Evolutionary conservation across 1,140 invertebrate species (phyloP), one percentile per base, ranked within the genome.

Genomic region (Rhizoglyphus robini): DNA sequence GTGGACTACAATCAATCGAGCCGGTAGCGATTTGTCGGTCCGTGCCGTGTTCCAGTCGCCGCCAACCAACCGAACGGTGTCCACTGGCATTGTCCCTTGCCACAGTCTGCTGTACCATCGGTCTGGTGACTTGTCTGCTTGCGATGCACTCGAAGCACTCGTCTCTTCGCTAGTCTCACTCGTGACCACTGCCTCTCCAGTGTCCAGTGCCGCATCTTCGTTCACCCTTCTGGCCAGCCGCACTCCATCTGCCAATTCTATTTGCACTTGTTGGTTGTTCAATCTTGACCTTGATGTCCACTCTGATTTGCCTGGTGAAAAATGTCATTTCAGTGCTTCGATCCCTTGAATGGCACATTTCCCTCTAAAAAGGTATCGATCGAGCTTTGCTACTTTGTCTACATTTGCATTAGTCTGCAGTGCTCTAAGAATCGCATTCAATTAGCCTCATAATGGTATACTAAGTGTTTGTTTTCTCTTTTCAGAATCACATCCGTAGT

Each of bases 311-410:
- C 20, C 15, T 20, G 15, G 23, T 32, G 8, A 23, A 54, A 54
- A 54, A 54, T 54, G 51, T 20, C 51, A 54, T 32, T 54, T 54
- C 20, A 23, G 51, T 54, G 51, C 51, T 54, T 54, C 51, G 51
- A 54, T 54, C 23, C 8, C 20, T 32, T 54, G 51, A 54, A 54
- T 54, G 51, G 51, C 51, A 54, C 51, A 25, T 54, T 20, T 54
- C 31, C 20, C 23, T 11, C 8, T 54, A 27, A 41, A 8, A 41
- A 54, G 51, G 51, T 54, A 54, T 54, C 36, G 36, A 41, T 41
- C 8, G 18, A 41, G 36, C 18, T 41, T 41, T 41, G 36, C n/a
- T n/a, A n/a, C n/a, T n/a, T n/a, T n/a, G n/a, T n/a, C 41, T 46
- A 46, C 41, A 15, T 46, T 46, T 46, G 15, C 31, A 54, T 32